A percentile compares a stretch with the other conserved stretches of the same genome.
Conservation (phyloP, 2,113 vertebrate genomes). For the Psittacula cyanocephala region DNA sequence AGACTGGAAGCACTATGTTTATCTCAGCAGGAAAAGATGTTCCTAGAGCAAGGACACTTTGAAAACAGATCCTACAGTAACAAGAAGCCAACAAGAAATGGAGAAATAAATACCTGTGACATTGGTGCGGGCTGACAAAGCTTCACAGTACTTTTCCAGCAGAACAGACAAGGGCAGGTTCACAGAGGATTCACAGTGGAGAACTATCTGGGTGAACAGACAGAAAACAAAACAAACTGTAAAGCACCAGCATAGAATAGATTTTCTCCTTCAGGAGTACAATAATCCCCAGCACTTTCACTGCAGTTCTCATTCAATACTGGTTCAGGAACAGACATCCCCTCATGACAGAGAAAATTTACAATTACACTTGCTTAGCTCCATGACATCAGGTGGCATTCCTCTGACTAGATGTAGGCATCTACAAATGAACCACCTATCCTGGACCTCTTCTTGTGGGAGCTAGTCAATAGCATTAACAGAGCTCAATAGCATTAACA, state of each 20-base stretch:
- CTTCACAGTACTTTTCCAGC: constrained; percentile 74
- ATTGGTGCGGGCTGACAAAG: constrained; percentile 63
- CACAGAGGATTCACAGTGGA: constrained; percentile 59
- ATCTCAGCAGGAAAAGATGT: neutral
- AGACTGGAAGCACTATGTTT: neutral
- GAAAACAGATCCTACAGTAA: constrained; percentile 23
- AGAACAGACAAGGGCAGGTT: constrained; percentile 61
- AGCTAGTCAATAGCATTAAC: neutral
- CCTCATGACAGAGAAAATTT: neutral
- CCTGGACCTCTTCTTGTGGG: neutral
- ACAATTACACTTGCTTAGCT: neutral
- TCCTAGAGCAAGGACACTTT: constrained; percentile 16
- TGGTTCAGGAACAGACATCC: neutral
- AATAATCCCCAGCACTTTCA: neutral
- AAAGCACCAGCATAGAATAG: neutral
- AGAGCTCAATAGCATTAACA: neutral
- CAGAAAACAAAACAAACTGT: neutral
- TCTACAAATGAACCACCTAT: neutral
- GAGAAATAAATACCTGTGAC: constrained; percentile 71
- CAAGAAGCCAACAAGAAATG: neutral
- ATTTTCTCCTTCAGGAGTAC: neutral
- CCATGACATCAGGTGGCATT: neutral
- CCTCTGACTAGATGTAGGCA: neutral
- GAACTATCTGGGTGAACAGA: constrained; percentile 52
- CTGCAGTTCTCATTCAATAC: neutral